Evolutionary conservation across 1,140 invertebrate genomes (phyloP).

Genomic region (Neodiprion fabricii): DNA sequence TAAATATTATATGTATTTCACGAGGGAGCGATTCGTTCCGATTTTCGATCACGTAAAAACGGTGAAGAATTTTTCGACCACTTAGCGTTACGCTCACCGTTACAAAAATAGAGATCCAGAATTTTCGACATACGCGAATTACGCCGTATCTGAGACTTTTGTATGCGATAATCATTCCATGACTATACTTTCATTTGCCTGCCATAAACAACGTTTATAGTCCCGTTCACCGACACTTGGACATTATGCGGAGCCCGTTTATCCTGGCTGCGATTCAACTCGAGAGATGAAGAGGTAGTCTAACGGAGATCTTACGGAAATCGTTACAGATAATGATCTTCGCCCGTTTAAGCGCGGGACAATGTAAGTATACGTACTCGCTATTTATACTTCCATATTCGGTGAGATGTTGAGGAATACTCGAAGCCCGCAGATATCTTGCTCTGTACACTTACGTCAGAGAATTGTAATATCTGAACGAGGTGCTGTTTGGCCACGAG

Average conservation of each 20-base stretch:
- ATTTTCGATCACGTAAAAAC: too few relatives aligned
- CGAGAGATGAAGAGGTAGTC: not conserved
- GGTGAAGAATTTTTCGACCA: too few relatives aligned
- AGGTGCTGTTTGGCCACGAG: too few relatives aligned
- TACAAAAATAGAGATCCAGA: not conserved
- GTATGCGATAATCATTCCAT: slow-evolving; percentile 14
- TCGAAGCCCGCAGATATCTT: not conserved
- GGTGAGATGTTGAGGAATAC: not conserved
- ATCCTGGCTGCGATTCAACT: not conserved
- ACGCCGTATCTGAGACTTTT: slow-evolving; percentile 12
- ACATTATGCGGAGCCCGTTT: not conserved
- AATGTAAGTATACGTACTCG: not conserved
- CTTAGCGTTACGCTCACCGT: too few relatives aligned
- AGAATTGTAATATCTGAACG: not conserved
- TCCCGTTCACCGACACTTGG: too few relatives aligned
- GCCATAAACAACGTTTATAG: not conserved
- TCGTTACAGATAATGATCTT: not conserved
- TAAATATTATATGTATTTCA: too few relatives aligned
- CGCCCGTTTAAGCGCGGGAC: not conserved
- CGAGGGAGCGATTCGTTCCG: too few relatives aligned
- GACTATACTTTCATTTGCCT: not conserved
- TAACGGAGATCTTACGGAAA: not conserved
- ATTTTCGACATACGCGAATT: not conserved
- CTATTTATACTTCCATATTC: not conserved
- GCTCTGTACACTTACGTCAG: not conserved